Evolutionary conservation across 2,888 invertebrate species (phyloP), one percentile per base, ranked within the genome.

Genomic region (Pseudoips prasinana): DNA sequence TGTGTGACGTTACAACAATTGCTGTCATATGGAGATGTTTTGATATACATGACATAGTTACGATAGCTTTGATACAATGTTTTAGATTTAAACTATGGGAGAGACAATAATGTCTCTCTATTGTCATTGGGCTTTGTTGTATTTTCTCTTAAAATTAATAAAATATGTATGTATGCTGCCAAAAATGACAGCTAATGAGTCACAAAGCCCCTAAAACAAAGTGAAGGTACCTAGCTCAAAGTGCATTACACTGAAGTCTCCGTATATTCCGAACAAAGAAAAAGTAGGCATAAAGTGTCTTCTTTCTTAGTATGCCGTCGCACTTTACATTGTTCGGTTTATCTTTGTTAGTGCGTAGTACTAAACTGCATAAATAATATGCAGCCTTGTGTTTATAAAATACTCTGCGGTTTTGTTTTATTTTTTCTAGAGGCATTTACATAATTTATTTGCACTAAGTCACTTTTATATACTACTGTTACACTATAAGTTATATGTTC

Each of bases 321-420:
- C 52, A 41, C 51, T 55, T 50, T 58, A 39, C 51, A 55, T 66
- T 66, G 61, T 48, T 46, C 17, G 9, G 24, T 29, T 46, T 56
- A 60, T 58, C 56, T 60, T 60, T 60, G 58, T 60, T 53, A 36
- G 37, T 41, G 46, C 32, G 44, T 40, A 35, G 46, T 61, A 59
- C 52, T 41, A 62, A 56, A 57, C 17, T 26, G 26, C 48, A 22
- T 52, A 38, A 30, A 29, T 8, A 24, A 22, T 7, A 1, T 39
- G 32, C 27, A 26, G 20, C 28, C 38, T 46, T 33, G 38, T 27
- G 25, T 22, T 22, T 44, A 29, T 35, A 30, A 52, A 39, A 39
- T 40, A 38, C 41, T 14, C 25, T 52, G 29, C 9, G 30, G 39
- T 46, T 39, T 37, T 33, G 22, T 46, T 39, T 14, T 14, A 14